A percentile compares a stretch with the other conserved stretches of the same genome.
Evolutionary conservation across 2,797 vertebrate genomes (phyloP).

Genomic region (Sphaeramia orbicularis): DNA sequence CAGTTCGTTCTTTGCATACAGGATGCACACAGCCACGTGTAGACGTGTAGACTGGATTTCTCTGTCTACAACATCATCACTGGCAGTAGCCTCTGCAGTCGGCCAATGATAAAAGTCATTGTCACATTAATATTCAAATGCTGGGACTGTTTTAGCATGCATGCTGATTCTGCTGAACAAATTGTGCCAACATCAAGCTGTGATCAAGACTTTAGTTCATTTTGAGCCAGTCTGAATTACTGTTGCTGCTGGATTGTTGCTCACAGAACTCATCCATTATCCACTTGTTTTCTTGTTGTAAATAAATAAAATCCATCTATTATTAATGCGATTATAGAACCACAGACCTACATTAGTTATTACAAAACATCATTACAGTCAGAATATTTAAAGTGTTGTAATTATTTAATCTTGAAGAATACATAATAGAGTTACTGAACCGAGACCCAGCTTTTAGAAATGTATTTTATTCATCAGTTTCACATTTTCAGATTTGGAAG

Average conservation of each 20-base stretch:
- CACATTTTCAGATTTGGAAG: neutral
- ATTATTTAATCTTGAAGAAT: constrained; percentile 63
- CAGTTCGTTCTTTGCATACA: constrained; percentile 1
- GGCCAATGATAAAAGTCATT: constrained; percentile 65
- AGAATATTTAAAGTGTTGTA: constrained; percentile 53
- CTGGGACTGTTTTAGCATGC: constrained; percentile 51
- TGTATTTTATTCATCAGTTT: constrained; percentile 22
- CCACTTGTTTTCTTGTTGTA: constrained; percentile 65
- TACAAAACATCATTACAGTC: constrained; percentile 66
- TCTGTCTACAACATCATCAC: constrained; percentile 40
- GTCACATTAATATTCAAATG: constrained; percentile 75
- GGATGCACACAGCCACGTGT: neutral
- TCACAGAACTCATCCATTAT: constrained; percentile 68
- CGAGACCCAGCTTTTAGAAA: constrained; percentile 11
- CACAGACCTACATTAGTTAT: constrained; percentile 58
- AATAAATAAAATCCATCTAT: constrained; percentile 70
- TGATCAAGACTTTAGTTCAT: constrained; percentile 69
- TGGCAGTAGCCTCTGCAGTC: constrained; percentile 49
- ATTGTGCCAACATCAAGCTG: constrained; percentile 71
- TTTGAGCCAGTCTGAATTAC: constrained; percentile 63
- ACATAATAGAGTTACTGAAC: constrained; percentile 40
- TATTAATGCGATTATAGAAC: constrained; percentile 52
- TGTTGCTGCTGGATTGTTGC: constrained; percentile 46
- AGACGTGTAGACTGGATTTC: constrained; percentile 29
- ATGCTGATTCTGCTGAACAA: constrained; percentile 70